Percentiles rank a stretch among this genome's conserved stretches.
phyloP scores from a whole-genome alignment of 2,113 vertebrate genomes.

The Silurus asotus region DNA sequence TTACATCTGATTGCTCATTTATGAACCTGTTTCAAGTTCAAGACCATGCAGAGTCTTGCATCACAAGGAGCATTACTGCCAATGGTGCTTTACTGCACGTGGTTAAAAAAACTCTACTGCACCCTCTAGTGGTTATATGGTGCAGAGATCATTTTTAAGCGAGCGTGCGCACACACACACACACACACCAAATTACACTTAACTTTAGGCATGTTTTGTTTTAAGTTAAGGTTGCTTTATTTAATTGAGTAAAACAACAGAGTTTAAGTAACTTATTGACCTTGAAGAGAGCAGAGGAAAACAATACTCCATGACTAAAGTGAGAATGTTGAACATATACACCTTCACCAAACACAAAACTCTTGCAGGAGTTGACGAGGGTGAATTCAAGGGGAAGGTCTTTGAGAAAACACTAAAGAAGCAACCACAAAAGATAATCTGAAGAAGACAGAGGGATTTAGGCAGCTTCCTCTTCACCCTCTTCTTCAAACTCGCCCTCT shows the following conservation, averaged over 20 bases:
- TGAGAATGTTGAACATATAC: constrained; percentile 21
- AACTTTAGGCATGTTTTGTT: constrained; percentile 47
- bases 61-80: neutral
- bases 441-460: neutral
- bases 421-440: neutral
- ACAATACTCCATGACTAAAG: neutral
- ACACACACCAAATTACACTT: neutral
- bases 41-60: neutral
- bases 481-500: constrained; percentile 67
- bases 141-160: neutral
- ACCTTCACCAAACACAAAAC: constrained; percentile 26
- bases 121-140: constrained; percentile 9
- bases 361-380: neutral
- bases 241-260: neutral
- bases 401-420: constrained; percentile 4
- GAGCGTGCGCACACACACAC: neutral
- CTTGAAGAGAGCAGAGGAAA: constrained; percentile 1
- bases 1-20: neutral
- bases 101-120: neutral
- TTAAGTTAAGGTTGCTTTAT: constrained; percentile 22
- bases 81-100: neutral
- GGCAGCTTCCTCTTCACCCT: constrained; percentile 43
- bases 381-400: neutral
- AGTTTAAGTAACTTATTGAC: constrained; percentile 10
- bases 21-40: neutral